Conservation (phyloP, 2,113 vertebrate genomes). For the Takifugu bimaculatus region DNA sequence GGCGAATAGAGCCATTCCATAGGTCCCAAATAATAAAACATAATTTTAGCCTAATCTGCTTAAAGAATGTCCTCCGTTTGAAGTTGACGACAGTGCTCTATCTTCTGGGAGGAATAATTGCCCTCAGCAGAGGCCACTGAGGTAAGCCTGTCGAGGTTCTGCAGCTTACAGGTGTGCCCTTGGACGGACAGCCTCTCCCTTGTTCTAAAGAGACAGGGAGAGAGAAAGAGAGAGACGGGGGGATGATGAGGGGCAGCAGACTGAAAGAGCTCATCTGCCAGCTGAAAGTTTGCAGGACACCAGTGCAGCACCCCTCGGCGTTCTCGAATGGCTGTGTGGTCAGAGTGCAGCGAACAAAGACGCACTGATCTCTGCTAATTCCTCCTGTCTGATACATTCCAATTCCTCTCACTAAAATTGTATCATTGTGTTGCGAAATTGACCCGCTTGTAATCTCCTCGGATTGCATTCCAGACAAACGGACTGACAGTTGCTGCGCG, state of each 20-base stretch:
- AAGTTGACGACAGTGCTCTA: constrained; percentile 86
- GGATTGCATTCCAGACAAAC: constrained; percentile 46
- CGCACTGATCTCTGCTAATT: constrained; percentile 50
- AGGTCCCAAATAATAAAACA: constrained; percentile 91
- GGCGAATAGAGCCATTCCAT: constrained; percentile 82
- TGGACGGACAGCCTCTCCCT: constrained; percentile 81
- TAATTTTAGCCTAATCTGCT: constrained; percentile 98
- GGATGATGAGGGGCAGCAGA: constrained; percentile 5
- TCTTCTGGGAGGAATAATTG: constrained; percentile 88
- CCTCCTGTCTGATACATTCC: constrained; percentile 50
- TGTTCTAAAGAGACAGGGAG: constrained; percentile 74
- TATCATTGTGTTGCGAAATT: constrained; percentile 59
- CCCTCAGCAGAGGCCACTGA: constrained; percentile 79
- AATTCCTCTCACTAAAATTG: constrained; percentile 54
- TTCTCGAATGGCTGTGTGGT: constrained; percentile 50
- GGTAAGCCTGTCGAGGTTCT: constrained; percentile 78
- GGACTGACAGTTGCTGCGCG: constrained; percentile 51
- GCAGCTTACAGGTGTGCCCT: constrained; percentile 89
- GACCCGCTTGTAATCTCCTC: constrained; percentile 63
- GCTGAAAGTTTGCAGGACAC: constrained; percentile 57
- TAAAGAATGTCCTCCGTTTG: constrained; percentile 90
- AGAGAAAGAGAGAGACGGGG: constrained; percentile 23
- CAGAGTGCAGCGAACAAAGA: constrained; percentile 57
- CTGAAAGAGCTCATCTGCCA: constrained; percentile 61
- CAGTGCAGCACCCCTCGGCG: constrained; percentile 30